Evolutionary conservation across 2,113 vertebrate genomes (phyloP).

Genomic region (Recurvirostra avosetta): DNA sequence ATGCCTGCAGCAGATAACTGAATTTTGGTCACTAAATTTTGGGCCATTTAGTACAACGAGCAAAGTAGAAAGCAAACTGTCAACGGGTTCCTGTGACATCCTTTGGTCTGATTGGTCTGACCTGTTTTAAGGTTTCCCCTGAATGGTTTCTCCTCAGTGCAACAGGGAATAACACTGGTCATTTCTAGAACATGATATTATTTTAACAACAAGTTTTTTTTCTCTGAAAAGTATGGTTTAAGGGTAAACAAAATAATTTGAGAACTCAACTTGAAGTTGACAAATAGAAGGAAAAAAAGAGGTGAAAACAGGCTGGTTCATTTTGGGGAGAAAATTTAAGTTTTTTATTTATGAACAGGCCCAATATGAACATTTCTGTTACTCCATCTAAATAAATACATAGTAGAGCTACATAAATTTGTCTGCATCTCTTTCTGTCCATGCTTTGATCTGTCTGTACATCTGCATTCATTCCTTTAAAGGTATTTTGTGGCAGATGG

Average conservation of each 20-base stretch:
- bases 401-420: not conserved
- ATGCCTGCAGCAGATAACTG: not conserved
- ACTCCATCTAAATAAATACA: not conserved
- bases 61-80: not conserved
- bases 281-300: not conserved
- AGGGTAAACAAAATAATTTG: not conserved
- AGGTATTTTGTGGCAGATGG: not conserved
- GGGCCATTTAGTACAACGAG: fast-evolving
- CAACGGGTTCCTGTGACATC: not conserved
- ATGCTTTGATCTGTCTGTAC: not conserved
- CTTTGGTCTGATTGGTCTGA: not conserved
- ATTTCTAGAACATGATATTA: not conserved
- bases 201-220: not conserved
- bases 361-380: not conserved
- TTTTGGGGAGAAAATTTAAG: not conserved
- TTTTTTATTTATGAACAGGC: not conserved
- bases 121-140: not conserved
- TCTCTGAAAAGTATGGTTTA: not conserved
- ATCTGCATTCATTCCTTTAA: not conserved
- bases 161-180: not conserved
- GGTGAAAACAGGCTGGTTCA: not conserved
- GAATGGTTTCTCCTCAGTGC: fast-evolving
- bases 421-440: not conserved
- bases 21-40: not conserved
- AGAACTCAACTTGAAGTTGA: not conserved